phyloP scores from a whole-genome alignment of 2,888 invertebrate genomes.

The Microctonus brassicae region DNA sequence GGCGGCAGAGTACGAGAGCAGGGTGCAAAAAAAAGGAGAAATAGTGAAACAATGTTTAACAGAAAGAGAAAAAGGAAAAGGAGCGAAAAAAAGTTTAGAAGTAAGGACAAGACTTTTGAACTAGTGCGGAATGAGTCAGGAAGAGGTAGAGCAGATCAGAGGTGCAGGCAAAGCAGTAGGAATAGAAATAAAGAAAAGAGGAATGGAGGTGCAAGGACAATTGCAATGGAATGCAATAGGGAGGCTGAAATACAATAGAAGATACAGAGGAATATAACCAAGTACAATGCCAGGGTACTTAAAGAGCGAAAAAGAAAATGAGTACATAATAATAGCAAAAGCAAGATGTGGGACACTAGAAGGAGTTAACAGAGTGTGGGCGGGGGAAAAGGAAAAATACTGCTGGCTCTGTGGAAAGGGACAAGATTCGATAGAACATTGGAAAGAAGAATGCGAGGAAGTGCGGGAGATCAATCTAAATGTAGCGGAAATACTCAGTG shows the following conservation, averaged over 20 bases:
- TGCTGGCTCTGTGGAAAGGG: background rate
- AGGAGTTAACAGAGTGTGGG: background rate
- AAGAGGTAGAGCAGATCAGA: background rate
- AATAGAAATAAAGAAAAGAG: background rate
- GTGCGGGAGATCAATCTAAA: background rate
- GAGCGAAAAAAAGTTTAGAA: background rate
- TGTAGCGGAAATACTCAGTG: background rate
- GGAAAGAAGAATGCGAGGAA: background rate
- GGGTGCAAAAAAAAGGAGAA: background rate
- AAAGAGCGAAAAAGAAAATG: background rate
- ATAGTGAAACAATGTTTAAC: constrained; percentile 15
- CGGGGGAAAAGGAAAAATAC: background rate
- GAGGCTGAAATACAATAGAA: background rate
- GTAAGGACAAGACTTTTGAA: background rate
- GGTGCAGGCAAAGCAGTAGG: background rate
- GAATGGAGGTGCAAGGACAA: background rate
- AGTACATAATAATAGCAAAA: background rate
- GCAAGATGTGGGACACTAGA: constrained; percentile 2
- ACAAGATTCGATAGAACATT: background rate
- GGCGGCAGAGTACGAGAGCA: constrained; percentile 32
- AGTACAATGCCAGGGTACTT: background rate
- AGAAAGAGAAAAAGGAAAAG: constrained; percentile 15
- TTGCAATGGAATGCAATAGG: background rate
- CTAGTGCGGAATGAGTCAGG: background rate
- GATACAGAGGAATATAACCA: background rate